These are phyloP conservation scores for Platorchestia sp. DNA, from an alignment of 1,140 invertebrate species.

Conservation along the genomic window DNA sequence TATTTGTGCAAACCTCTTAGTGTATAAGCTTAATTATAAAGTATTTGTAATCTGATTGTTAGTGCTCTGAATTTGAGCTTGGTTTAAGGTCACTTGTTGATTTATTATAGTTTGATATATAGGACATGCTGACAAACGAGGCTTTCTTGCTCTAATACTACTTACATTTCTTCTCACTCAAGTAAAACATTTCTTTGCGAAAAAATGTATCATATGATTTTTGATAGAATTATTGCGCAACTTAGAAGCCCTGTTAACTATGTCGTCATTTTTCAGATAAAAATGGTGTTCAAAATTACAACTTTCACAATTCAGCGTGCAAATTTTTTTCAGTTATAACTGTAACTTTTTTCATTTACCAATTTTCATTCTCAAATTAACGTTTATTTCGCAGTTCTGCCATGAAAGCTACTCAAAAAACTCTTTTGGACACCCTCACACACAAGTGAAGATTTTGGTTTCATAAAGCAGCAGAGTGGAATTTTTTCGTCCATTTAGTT, in stretches of 20 bases:
- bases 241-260: background rate
- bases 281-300: background rate
- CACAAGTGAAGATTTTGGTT: background rate
- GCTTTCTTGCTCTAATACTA: background rate
- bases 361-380: background rate
- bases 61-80: background rate
- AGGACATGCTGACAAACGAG: conserved; percentile 4
- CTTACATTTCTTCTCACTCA: background rate
- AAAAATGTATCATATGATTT: background rate
- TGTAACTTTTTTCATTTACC: background rate
- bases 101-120: conserved; percentile 22
- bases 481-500: background rate
- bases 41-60: background rate
- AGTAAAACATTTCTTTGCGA: background rate
- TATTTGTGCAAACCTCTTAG: background rate
- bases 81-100: background rate
- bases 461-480: background rate
- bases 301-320: background rate
- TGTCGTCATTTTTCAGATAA: background rate
- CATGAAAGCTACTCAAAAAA: background rate
- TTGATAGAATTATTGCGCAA: background rate
- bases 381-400: background rate
- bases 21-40: background rate
- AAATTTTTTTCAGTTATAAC: background rate
- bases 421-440: background rate